Evolutionary conservation across 2,888 invertebrate genomes (phyloP).

Genomic region (Tinea semifulvella): DNA sequence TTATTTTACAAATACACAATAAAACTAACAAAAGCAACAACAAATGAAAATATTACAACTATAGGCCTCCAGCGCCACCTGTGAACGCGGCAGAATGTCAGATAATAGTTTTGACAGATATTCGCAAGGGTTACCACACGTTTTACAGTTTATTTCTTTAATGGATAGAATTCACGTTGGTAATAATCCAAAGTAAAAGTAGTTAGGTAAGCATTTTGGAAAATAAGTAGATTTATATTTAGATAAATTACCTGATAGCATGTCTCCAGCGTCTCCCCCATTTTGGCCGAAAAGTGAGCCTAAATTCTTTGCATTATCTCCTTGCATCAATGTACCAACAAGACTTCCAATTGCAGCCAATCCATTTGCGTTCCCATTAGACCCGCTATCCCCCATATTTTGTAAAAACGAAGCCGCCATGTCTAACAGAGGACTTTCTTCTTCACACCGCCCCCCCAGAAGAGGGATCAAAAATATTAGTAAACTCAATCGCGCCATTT

Average conservation of each 20-base stretch:
- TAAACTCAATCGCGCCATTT: constrained; percentile 35
- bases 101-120: too few relatives aligned
- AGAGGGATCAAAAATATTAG: constrained; percentile 33
- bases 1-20: too few relatives aligned
- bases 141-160: neutral
- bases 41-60: too few relatives aligned
- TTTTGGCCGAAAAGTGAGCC: constrained; percentile 41
- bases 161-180: too few relatives aligned
- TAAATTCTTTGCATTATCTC: constrained; percentile 69
- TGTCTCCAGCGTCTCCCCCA: constrained; percentile 38
- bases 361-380: constrained; percentile 39
- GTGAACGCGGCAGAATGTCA: too few relatives aligned
- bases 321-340: constrained; percentile 74
- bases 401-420: constrained; percentile 75
- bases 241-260: constrained; percentile 45
- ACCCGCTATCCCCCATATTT: constrained; percentile 53
- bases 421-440: constrained; percentile 72
- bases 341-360: constrained; percentile 71
- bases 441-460: constrained; percentile 36
- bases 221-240: neutral
- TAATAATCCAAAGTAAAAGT: neutral
- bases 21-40: too few relatives aligned
- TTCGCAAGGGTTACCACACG: too few relatives aligned
- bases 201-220: neutral
- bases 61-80: too few relatives aligned